Evolutionary conservation across 2,113 vertebrate genomes (phyloP).

Genomic region (Turnix velox): DNA sequence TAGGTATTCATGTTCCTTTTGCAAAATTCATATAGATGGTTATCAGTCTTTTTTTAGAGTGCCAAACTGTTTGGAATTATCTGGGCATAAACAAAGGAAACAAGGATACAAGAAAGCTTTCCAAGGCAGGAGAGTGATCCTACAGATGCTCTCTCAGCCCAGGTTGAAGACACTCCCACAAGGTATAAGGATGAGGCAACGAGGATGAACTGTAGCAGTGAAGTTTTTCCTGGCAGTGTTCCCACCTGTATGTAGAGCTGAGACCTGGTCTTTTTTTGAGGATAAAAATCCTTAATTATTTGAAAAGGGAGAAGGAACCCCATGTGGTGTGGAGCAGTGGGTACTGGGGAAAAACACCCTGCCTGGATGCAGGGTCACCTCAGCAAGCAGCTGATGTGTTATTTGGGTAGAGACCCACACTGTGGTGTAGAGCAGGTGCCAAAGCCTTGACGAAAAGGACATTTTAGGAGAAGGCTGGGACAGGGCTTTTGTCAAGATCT

Average conservation of each 20-base stretch:
- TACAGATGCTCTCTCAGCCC: neutral
- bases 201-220: accelerated
- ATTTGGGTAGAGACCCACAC: neutral
- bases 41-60: neutral
- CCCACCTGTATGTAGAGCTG: neutral
- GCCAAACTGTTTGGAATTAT: neutral
- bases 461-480: accelerated
- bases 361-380: neutral
- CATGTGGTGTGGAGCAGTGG: neutral
- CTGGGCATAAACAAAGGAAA: neutral
- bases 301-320: neutral
- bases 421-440: accelerated
- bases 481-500: neutral
- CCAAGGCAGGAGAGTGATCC: accelerated
- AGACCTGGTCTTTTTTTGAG: neutral
- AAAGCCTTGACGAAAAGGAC: neutral
- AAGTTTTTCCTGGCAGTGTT: neutral
- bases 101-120: neutral
- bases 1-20: neutral
- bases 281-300: neutral
- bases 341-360: neutral
- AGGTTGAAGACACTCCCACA: too few species aligned
- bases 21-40: accelerated
- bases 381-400: neutral
- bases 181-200: neutral